A percentile compares a stretch with the other conserved stretches of the same genome.
Conservation (phyloP, 2,797 vertebrate genomes). For the Thunnus albacares region DNA sequence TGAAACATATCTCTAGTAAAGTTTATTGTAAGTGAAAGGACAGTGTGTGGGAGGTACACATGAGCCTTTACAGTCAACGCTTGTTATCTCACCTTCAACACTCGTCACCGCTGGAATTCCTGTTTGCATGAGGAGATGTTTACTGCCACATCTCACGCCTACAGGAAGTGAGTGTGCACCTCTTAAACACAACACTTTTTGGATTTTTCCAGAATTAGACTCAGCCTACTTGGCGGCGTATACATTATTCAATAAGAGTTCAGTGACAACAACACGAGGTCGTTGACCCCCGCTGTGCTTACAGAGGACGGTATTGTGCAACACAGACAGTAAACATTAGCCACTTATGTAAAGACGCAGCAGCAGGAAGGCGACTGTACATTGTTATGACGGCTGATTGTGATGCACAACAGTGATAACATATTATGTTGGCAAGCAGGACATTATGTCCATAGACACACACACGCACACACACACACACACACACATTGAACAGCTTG, state of each 20-base stretch:
- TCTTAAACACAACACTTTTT: too few species aligned
- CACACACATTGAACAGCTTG: background rate
- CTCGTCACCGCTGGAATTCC: too few species aligned
- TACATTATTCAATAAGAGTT: conserved; percentile 8
- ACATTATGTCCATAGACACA: conserved; percentile 32
- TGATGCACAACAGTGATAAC: background rate
- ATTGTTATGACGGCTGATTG: conserved; percentile 39
- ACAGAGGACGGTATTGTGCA: conserved; percentile 58
- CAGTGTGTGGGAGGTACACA: too few species aligned
- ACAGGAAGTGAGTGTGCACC: too few species aligned
- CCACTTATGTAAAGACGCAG: conserved; percentile 70
- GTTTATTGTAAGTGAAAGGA: too few species aligned
- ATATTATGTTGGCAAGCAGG: background rate
- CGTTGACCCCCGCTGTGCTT: conserved; percentile 44
- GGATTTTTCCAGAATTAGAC: background rate
- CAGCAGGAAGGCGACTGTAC: conserved; percentile 13
- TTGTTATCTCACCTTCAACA: too few species aligned
- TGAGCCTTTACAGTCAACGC: too few species aligned
- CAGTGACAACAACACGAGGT: conserved; percentile 35
- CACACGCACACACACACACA: background rate
- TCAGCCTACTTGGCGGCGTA: background rate
- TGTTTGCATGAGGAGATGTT: background rate
- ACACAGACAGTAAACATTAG: conserved; percentile 77
- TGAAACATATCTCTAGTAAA: too few species aligned
- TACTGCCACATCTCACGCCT: too few species aligned